Base-by-base conservation (phyloP, 2,888 invertebrate species). In the Scrobipalpa costella region DNA sequence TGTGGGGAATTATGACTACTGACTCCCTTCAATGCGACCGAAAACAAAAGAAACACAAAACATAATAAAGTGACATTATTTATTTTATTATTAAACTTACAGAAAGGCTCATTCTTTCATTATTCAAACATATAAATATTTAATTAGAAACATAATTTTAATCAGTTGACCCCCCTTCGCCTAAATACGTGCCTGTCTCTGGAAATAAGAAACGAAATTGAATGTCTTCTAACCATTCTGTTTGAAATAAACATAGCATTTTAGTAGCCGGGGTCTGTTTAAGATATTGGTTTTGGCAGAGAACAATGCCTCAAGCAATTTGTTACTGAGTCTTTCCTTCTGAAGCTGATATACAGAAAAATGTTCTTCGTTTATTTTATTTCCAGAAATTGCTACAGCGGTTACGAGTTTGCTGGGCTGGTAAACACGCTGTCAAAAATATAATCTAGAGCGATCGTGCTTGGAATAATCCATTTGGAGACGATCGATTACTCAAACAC, bases 311-410 rank as follows among this genome's bases (percentile, higher is more conserved):
- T 9, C n/a, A 55, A 55, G 55, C 34, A 55, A 55, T 55, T 55
- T 55, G 55, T 65, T 59, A 50, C 60, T 57, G 50, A 58, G 13
- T 21, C n/a, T 34, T 27, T 13, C 76, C 11, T n/a, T n/a, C n/a
- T 33, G 13, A 9, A 27, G 7, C 17, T 49, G 49, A 49, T 49
- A 49, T 49, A 49, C 49, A 49, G 19, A 27, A 50, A 19, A 17
- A 50, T 50, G 17, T 17, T 9, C 7, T 8, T 21, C 50, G 50
- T 9, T 21, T 50, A 6, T 50, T 50, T 21, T 52, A 47, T 47
- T 47, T 47, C 7, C 38, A 27, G 27, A 27, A 27, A 27, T 27
- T 27, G 27, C n/a, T n/a, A 5, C 1, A 44, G 3, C n/a, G n/a
- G n/a, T n/a, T n/a, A n/a, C 13, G 40, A 40, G 15, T 44, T 44